phyloP scores from a whole-genome alignment of 1,140 invertebrate species.

The Zaprionus kolodkinae region DNA sequence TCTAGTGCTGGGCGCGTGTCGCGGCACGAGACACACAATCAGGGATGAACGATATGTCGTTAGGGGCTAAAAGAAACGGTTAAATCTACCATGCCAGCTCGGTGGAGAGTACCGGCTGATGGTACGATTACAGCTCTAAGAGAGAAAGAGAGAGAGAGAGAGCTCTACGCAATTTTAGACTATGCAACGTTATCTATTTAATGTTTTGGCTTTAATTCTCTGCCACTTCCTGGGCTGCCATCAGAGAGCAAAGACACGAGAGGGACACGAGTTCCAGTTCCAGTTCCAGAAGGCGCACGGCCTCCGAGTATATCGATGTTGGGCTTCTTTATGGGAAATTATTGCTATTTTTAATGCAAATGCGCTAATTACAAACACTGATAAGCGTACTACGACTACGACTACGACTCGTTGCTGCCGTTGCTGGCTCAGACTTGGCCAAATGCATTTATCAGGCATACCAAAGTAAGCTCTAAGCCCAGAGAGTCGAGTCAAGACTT shows the following conservation, averaged over 20 bases:
- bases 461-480: conserved; percentile 40
- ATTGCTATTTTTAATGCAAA: conserved; percentile 83
- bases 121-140: background rate
- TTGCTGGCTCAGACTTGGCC: conserved; percentile 15
- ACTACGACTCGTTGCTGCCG: conserved; percentile 5
- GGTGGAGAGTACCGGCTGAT: background rate
- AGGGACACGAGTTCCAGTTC: background rate
- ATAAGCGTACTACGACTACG: conserved; percentile 58
- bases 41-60: conserved; percentile 4
- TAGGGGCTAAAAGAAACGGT: background rate
- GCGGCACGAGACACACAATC: background rate
- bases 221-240: conserved; percentile 64
- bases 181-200: conserved; percentile 70
- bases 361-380: conserved; percentile 83
- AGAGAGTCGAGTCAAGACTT: conserved; percentile 4
- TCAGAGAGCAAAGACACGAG: conserved; percentile 44
- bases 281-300: background rate
- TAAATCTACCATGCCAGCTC: background rate
- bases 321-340: conserved; percentile 80
- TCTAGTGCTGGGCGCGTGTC: conserved; percentile 18
- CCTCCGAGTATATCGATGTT: conserved; percentile 41
- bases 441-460: conserved; percentile 69
- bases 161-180: conserved; percentile 19
- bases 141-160: background rate
- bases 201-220: conserved; percentile 75